Percentiles rank a stretch among this genome's conserved stretches.
phyloP scores from a whole-genome alignment of 2,113 vertebrate species.

The Circaetus gallicus region DNA sequence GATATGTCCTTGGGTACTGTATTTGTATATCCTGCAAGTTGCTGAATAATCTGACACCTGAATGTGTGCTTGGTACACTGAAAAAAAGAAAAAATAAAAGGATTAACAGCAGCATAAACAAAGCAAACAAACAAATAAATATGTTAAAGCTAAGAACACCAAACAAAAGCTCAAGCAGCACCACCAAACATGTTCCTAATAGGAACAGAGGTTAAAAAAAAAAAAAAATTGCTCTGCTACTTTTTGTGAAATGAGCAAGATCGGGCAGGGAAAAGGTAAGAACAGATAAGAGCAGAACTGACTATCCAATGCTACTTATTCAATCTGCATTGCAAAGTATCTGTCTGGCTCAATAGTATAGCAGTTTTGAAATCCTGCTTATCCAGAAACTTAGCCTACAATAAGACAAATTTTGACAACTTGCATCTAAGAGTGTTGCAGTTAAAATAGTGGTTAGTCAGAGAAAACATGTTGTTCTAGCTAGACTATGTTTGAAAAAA shows the following conservation, averaged over 20 bases:
- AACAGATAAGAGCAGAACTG: background rate
- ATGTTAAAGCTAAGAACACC: background rate
- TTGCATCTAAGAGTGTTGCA: background rate
- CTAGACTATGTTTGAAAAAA: background rate
- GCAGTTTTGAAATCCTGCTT: background rate
- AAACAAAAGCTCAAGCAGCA: background rate
- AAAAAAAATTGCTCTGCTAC: rapidly evolving
- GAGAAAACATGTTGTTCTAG: background rate
- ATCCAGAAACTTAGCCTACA: background rate
- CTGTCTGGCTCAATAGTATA: background rate
- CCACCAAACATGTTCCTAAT: background rate
- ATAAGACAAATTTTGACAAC: background rate
- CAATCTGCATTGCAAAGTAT: background rate
- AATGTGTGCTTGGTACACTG: background rate
- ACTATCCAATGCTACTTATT: background rate
- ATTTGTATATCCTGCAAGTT: background rate
- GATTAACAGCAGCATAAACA: background rate
- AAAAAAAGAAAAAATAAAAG: background rate
- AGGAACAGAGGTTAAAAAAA: background rate
- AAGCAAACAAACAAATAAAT: background rate
- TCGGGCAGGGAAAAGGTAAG: rapidly evolving
- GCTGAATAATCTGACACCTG: background rate
- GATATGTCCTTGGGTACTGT: background rate
- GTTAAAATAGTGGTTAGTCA: background rate
- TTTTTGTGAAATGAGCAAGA: background rate